These are phyloP conservation scores for Danio jaintianensis DNA, from an alignment of 2,797 vertebrate genomes.

Conservation along the genomic window DNA sequence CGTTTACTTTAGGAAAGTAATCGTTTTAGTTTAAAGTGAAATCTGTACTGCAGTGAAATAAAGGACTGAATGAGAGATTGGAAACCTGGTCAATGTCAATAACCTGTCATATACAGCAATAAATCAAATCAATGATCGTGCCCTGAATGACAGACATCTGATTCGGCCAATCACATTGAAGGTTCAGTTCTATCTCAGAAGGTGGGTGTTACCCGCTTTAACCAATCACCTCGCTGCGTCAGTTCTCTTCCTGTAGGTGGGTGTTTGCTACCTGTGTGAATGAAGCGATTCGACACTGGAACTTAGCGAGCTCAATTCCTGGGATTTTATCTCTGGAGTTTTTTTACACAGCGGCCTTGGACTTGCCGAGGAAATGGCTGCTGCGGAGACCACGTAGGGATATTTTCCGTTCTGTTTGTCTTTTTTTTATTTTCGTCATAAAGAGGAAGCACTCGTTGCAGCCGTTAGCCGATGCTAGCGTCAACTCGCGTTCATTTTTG, in stretches of 20 bases:
- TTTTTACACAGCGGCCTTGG: slow-evolving; percentile 28
- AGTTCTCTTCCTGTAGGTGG: slow-evolving; percentile 64
- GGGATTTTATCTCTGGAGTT: slow-evolving; percentile 51
- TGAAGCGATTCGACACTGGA: slow-evolving; percentile 63
- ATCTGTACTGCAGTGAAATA: background rate
- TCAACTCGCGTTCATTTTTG: slow-evolving; percentile 23
- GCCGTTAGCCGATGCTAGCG: slow-evolving; percentile 45
- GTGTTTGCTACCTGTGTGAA: slow-evolving; percentile 71
- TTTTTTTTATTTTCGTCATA: slow-evolving; percentile 12
- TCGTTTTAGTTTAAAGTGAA: background rate
- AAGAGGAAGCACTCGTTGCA: slow-evolving; percentile 5
- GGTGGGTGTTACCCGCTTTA: slow-evolving; percentile 42
- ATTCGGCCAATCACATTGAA: slow-evolving; percentile 50
- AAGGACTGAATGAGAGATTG: background rate
- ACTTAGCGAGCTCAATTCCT: slow-evolving; percentile 60
- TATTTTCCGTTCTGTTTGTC: background rate
- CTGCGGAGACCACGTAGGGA: slow-evolving; percentile 8
- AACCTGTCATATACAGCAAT: background rate
- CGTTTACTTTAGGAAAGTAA: background rate
- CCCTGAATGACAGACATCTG: slow-evolving; percentile 23
- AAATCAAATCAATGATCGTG: slow-evolving; percentile 31
- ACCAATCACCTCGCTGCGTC: slow-evolving; percentile 46
- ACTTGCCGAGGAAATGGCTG: slow-evolving; percentile 1
- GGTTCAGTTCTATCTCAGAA: slow-evolving; percentile 50
- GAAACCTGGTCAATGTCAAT: background rate